Conservation (phyloP, 2,888 invertebrate genomes). For the Plebejus anna region DNA sequence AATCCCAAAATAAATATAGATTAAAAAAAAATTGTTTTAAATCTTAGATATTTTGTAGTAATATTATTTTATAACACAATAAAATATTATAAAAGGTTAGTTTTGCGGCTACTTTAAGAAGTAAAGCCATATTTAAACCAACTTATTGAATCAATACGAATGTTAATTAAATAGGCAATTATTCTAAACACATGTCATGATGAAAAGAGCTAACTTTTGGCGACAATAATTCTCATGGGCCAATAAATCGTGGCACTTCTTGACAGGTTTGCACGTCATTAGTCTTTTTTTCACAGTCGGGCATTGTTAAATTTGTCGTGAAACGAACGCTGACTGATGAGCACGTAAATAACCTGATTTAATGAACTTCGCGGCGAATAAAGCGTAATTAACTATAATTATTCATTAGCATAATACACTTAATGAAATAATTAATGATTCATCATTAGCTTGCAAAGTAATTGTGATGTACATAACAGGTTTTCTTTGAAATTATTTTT, state of each 20-base stretch:
- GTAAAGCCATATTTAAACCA: too few species aligned
- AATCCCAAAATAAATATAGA: too few species aligned
- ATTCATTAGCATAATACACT: constrained; percentile 23
- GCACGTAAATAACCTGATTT: constrained; percentile 63
- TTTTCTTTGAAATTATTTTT: not conserved
- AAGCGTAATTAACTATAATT: constrained; percentile 24
- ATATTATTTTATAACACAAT: too few species aligned
- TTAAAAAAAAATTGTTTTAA: too few species aligned
- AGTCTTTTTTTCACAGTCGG: constrained; percentile 50
- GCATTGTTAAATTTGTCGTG: constrained; percentile 76
- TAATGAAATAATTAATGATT: constrained; percentile 8
- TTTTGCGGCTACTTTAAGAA: too few species aligned
- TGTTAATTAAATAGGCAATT: not conserved
- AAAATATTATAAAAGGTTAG: too few species aligned
- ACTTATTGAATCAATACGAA: too few species aligned
- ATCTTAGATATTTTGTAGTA: too few species aligned
- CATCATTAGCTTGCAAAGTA: constrained; percentile 6
- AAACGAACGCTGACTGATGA: constrained; percentile 61
- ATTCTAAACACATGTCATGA: constrained; percentile 22
- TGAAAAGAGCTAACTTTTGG: constrained; percentile 33
- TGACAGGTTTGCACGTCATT: constrained; percentile 74
- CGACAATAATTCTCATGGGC: constrained; percentile 51
- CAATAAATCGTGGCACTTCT: constrained; percentile 62
- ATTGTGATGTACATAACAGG: constrained; percentile 1
- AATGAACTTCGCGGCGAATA: constrained; percentile 41